Evolutionary conservation across 2,797 vertebrate genomes (phyloP).

Genomic region (Rhabdomys pumilio): DNA sequence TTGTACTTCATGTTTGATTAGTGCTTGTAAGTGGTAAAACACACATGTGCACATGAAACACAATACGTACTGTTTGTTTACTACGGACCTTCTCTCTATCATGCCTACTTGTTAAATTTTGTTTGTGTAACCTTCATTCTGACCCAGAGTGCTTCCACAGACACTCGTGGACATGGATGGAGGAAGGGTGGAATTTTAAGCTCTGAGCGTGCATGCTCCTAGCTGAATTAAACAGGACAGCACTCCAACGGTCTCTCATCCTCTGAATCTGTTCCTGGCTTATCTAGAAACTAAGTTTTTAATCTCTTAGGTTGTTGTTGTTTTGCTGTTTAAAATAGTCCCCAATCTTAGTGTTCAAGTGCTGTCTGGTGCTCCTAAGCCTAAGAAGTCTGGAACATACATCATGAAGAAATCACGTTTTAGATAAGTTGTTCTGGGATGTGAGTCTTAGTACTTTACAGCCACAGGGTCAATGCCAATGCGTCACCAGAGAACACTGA

Average conservation of each 20-base stretch:
- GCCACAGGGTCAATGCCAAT: not conserved
- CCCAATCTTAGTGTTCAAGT: not conserved
- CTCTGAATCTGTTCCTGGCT: not conserved
- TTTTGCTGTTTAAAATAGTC: conserved; percentile 28
- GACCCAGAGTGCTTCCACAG: not conserved
- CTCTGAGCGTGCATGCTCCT: too few species aligned
- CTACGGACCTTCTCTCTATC: not conserved
- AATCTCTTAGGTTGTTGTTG: not conserved
- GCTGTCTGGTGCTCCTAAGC: not conserved
- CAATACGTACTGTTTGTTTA: not conserved
- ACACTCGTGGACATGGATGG: not conserved
- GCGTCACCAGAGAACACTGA: not conserved
- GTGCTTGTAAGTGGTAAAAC: not conserved
- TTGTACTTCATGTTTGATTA: not conserved
- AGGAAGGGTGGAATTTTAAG: not conserved
- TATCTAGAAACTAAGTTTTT: not conserved
- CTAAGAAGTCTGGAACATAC: not conserved
- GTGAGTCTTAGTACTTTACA: not conserved
- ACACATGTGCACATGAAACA: not conserved
- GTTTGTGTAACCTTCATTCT: not conserved
- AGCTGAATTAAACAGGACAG: not conserved
- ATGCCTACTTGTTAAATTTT: not conserved
- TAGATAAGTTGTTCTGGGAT: not conserved
- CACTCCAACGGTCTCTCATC: not conserved
- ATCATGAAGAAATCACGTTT: not conserved